Conservation (phyloP, 1,140 invertebrate genomes). For the Apolygus lucorum region DNA sequence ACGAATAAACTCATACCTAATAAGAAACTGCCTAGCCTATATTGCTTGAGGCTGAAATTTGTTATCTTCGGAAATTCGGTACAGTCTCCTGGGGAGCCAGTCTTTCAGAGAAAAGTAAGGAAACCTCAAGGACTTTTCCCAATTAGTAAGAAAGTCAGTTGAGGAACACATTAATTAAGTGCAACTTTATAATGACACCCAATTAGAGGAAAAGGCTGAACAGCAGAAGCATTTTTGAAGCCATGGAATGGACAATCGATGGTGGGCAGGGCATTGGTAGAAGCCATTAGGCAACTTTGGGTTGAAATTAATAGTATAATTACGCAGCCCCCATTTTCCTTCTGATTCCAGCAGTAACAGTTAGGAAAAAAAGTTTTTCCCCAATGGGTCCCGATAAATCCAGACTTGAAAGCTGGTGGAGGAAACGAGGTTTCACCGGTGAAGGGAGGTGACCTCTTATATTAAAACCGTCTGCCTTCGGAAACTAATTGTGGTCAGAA, state of each 20-base stretch:
- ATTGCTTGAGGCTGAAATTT: not conserved
- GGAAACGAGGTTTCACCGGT: not conserved
- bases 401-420: not conserved
- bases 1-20: too few species aligned
- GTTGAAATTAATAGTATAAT: constrained; percentile 12
- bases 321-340: constrained; percentile 2
- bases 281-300: constrained; percentile 12
- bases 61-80: not conserved
- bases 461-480: constrained; percentile 3
- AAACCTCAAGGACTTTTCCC: not conserved
- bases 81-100: not conserved
- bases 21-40: too few species aligned
- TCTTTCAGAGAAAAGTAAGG: not conserved
- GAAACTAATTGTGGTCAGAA: not conserved
- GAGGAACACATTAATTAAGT: not conserved
- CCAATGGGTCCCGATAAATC: not conserved
- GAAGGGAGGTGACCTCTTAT: not conserved
- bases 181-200: constrained; percentile 13
- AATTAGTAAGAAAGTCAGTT: constrained; percentile 9
- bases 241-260: constrained; percentile 9
- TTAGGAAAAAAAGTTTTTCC: constrained; percentile 10
- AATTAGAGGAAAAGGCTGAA: not conserved
- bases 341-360: not conserved
- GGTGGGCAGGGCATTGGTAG: not conserved
- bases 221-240: not conserved